Percentiles rank a stretch among this genome's conserved stretches.
phyloP scores from a whole-genome alignment of 1,140 invertebrate genomes.

The Protaetia brevitarsis region DNA sequence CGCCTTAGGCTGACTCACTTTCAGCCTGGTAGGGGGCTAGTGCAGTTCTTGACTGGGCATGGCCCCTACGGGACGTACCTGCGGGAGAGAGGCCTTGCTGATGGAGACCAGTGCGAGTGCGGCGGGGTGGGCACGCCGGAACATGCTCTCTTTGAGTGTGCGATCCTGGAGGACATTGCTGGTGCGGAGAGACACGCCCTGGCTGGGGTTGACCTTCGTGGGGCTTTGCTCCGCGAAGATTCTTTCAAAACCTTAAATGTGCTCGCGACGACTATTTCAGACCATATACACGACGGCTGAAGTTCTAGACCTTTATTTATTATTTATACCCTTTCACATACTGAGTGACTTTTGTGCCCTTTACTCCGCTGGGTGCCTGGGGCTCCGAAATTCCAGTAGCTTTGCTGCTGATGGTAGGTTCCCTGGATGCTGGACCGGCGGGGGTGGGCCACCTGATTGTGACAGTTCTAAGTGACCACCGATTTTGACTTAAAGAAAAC shows the following conservation, averaged over 20 bases:
- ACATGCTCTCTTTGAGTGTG: background rate
- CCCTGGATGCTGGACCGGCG: too few species aligned
- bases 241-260: background rate
- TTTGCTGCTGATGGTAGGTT: too few species aligned
- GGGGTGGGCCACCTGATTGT: too few species aligned
- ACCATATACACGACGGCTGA: too few species aligned
- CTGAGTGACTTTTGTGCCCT: too few species aligned
- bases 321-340: too few species aligned
- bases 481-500: too few species aligned
- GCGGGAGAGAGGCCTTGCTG: background rate
- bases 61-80: background rate
- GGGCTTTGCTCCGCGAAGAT: background rate
- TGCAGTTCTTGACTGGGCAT: conserved; percentile 1
- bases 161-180: background rate
- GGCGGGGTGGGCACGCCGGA: background rate
- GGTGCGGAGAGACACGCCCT: background rate
- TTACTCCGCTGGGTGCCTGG: too few species aligned
- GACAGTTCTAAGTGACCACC: too few species aligned
- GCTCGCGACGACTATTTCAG: background rate
- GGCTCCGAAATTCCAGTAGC: too few species aligned
- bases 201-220: background rate
- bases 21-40: background rate
- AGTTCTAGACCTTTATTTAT: too few species aligned
- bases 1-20: background rate
- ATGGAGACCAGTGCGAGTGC: background rate